Base-by-base conservation (phyloP, 2,888 invertebrate genomes). In the Aphelenchoides bicaudatus region DNA sequence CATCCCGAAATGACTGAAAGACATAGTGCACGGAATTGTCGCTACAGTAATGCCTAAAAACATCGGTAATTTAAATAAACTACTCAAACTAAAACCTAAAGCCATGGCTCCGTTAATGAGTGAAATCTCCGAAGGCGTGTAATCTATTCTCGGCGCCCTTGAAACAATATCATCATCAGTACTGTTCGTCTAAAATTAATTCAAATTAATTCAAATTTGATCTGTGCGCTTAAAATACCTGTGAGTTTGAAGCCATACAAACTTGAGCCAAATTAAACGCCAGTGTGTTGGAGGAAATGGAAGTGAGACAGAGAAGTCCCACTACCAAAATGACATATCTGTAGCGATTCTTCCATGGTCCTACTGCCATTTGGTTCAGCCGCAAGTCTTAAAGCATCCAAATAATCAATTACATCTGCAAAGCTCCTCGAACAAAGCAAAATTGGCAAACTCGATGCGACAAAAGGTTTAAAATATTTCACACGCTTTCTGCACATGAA, bases 1-100 rank as follows among this genome's bases (percentile, higher is more conserved):
- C 19, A 37, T 38, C n/a, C 52, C 52, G 37, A 21, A 51, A 23
- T 39, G 31, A 47, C 25, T 34, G 3, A 34, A 51, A 2, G 39
- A 19, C 37, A 34, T 38, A 3, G 52, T 51, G 37, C 31, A 51
- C 2, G 52, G 52, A 27, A 51, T 51, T 39, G 52, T 51, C 13
- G 38, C 34, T 3, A 51, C 13, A 30, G 52, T 38, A n/a, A 37
- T 51, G 1, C 52, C 52, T 2, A n/a, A n/a, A n/a, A n/a, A n/a
- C n/a, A n/a, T n/a, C n/a, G n/a, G n/a, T n/a, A n/a, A n/a, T n/a
- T n/a, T n/a, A n/a, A n/a, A n/a, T n/a, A n/a, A n/a, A n/a, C n/a
- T n/a, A n/a, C n/a, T n/a, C n/a, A n/a, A n/a, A n/a, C n/a, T n/a
- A n/a, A n/a, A n/a, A n/a, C n/a, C n/a, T n/a, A 30, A 21, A 1